Conservation (phyloP, 1,140 invertebrate genomes). For the Heliconius eleuchia region DNA sequence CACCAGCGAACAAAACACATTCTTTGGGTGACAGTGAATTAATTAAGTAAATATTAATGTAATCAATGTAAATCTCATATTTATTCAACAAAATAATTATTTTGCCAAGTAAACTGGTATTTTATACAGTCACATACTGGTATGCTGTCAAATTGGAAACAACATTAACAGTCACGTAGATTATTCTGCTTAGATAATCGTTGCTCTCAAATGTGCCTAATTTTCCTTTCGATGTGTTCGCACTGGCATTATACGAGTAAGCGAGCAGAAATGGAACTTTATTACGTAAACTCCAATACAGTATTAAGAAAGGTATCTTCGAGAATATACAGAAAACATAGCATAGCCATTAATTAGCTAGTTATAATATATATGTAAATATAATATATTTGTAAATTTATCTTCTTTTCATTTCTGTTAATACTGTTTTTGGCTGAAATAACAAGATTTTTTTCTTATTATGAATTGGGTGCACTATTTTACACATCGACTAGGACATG, state of each 20-base stretch:
- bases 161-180: not conserved
- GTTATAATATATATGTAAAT: too few relatives aligned
- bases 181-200: not conserved
- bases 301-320: not conserved
- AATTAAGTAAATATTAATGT: not conserved
- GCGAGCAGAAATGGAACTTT: not conserved
- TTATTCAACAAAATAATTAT: not conserved
- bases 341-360: too few relatives aligned
- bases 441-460: too few relatives aligned
- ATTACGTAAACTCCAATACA: not conserved
- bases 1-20: not conserved
- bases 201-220: slow-evolving; percentile 1
- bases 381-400: not conserved
- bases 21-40: not conserved
- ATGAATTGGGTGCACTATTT: too few relatives aligned
- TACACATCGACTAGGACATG: too few relatives aligned
- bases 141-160: not conserved
- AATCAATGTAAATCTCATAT: not conserved
- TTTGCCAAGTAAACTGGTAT: not conserved
- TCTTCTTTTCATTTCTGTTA: not conserved
- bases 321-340: not conserved
- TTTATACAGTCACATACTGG: not conserved
- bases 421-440: not conserved
- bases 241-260: not conserved
- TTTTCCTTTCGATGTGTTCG: slow-evolving; percentile 5